Evolutionary conservation across 2,888 invertebrate species (phyloP).

Genomic region (Allacma fusca): DNA sequence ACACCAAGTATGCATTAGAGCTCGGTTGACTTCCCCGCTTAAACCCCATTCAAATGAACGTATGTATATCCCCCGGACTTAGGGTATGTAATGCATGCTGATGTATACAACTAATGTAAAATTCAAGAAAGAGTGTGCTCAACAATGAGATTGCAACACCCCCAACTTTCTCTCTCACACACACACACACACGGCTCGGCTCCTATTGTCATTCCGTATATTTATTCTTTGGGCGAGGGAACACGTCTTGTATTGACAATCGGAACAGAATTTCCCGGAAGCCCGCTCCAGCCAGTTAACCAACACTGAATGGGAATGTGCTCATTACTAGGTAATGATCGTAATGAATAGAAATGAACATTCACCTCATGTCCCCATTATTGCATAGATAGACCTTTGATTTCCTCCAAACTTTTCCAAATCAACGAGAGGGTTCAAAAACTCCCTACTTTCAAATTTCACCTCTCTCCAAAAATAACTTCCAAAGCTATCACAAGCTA

Average conservation of each 20-base stretch:
- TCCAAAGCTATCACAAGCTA: too few species aligned
- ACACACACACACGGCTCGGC: too few species aligned
- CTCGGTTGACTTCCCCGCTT: too few species aligned
- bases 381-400: slow-evolving; percentile 17
- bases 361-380: slow-evolving; percentile 28
- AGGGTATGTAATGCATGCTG: too few species aligned
- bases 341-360: slow-evolving; percentile 28
- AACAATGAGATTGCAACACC: neutral
- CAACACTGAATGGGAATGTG: slow-evolving; percentile 26
- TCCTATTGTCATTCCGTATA: slow-evolving; percentile 19
- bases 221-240: slow-evolving; percentile 2
- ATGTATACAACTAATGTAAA: neutral
- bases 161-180: slow-evolving; percentile 13
- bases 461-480: too few species aligned
- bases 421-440: too few species aligned
- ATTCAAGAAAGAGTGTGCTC: neutral
- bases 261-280: slow-evolving; percentile 6
- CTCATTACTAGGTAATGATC: slow-evolving; percentile 33
- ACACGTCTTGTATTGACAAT: slow-evolving; percentile 22
- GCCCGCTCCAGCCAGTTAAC: neutral
- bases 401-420: slow-evolving; percentile 1
- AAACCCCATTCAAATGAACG: too few species aligned
- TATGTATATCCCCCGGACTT: too few species aligned
- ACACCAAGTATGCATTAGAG: neutral
- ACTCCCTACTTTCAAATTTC: too few species aligned